A percentile compares a stretch with the other conserved stretches of the same genome.
phyloP scores from a whole-genome alignment of 2,797 vertebrate species.

The Tinamus major region DNA sequence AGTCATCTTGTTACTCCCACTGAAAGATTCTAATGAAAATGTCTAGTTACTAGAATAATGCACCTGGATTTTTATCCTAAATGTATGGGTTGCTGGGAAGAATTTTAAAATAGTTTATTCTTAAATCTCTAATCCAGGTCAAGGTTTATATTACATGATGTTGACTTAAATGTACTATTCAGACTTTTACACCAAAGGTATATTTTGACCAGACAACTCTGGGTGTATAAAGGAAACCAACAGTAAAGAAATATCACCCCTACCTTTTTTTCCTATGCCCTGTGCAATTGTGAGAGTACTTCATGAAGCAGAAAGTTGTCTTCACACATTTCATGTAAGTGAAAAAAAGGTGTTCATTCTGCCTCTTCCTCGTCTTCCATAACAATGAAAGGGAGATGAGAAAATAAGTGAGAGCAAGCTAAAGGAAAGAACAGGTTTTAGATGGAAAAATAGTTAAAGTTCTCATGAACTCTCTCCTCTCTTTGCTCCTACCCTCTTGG shows the following conservation, averaged over 20 bases:
- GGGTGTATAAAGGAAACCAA: neutral
- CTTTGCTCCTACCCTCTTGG: neutral
- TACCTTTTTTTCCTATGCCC: neutral
- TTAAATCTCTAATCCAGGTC: neutral
- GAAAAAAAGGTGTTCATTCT: neutral
- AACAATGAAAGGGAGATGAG: neutral
- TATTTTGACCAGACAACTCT: neutral
- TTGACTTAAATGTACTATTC: neutral
- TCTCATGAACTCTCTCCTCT: fast-evolving
- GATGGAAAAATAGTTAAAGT: neutral
- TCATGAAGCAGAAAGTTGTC: neutral
- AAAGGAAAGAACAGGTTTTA: neutral
- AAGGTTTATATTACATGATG: neutral
- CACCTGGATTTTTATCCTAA: neutral
- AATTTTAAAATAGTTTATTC: neutral
- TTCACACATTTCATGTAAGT: fast-evolving
- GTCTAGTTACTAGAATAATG: neutral
- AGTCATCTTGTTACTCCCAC: neutral
- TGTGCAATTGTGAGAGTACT: fast-evolving
- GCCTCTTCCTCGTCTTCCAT: neutral
- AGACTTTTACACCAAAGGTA: neutral
- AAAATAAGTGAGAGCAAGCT: neutral
- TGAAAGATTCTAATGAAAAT: neutral
- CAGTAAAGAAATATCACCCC: neutral
- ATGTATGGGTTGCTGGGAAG: neutral